A percentile compares a stretch with the other conserved stretches of the same genome.
These are phyloP conservation scores for Luperina testacea DNA, from an alignment of 2,888 invertebrate species.

Conservation along the genomic window DNA sequence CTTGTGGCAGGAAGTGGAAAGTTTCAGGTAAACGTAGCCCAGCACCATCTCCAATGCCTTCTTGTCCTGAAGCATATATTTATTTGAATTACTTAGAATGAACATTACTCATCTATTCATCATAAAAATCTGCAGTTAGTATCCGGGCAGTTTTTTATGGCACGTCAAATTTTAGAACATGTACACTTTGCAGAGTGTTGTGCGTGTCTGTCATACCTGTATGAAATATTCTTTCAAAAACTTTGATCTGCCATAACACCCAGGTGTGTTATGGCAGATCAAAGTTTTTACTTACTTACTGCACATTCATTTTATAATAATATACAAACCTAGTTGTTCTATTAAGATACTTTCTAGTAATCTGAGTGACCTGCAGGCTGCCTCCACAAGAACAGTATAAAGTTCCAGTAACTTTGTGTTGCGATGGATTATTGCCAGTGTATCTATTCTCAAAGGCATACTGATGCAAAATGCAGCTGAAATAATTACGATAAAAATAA, in stretches of 20 bases:
- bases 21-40: conserved; percentile 91
- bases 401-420: conserved; percentile 91
- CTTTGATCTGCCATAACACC: background rate
- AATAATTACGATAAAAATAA: conserved; percentile 55
- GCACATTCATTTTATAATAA: background rate
- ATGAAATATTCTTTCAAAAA: background rate
- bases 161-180: background rate
- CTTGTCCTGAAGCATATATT: conserved; percentile 78
- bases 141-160: background rate
- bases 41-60: conserved; percentile 88
- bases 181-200: background rate
- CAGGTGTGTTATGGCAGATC: no score
- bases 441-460: conserved; percentile 92
- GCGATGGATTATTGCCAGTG: conserved; percentile 92
- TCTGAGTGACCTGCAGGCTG: conserved; percentile 92
- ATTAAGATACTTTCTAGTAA: conserved; percentile 91
- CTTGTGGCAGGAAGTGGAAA: conserved; percentile 93
- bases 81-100: background rate
- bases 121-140: background rate
- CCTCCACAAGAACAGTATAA: conserved; percentile 94
- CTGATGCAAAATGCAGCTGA: conserved; percentile 88
- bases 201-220: background rate
- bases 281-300: background rate
- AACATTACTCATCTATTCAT: background rate
- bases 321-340: conserved; percentile 88